These are phyloP conservation scores for Tryphoninae sp. DNA, from an alignment of 2,888 invertebrate genomes.

Conservation along the genomic window DNA sequence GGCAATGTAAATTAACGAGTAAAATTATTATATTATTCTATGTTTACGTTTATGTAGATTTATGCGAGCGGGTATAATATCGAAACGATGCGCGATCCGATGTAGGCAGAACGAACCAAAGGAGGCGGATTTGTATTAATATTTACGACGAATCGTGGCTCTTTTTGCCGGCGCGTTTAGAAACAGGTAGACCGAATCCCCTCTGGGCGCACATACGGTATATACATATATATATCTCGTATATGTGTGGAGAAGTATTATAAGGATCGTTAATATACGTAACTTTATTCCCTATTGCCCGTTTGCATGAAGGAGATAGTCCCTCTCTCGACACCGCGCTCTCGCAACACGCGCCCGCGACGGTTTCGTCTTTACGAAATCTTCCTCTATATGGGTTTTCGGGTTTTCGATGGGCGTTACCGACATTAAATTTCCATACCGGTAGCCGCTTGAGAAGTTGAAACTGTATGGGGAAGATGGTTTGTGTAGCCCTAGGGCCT, in stretches of 20 bases:
- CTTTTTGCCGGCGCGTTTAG: slow-evolving; percentile 19
- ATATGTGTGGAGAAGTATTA: slow-evolving; percentile 56
- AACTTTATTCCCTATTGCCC: slow-evolving; percentile 57
- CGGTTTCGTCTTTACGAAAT: slow-evolving; percentile 52
- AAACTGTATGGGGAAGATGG: slow-evolving; percentile 49
- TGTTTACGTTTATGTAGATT: slow-evolving; percentile 37
- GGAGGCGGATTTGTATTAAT: slow-evolving; percentile 42
- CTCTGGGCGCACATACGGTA: slow-evolving; percentile 15
- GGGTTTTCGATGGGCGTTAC: slow-evolving; percentile 60
- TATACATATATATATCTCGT: not conserved
- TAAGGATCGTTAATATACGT: slow-evolving; percentile 62
- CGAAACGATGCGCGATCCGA: slow-evolving; percentile 31
- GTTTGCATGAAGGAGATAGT: slow-evolving; percentile 37
- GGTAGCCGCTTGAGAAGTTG: slow-evolving; percentile 62
- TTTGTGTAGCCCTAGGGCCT: slow-evolving; percentile 45
- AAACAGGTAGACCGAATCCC: slow-evolving; percentile 47
- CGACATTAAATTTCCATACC: slow-evolving; percentile 63
- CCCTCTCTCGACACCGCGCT: slow-evolving; percentile 19
- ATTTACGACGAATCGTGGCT: slow-evolving; percentile 49
- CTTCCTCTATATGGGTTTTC: slow-evolving; percentile 59
- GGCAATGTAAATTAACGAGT: slow-evolving; percentile 55
- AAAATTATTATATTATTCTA: slow-evolving; percentile 44
- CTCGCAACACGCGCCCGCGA: slow-evolving; percentile 13
- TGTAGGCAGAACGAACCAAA: slow-evolving; percentile 40
- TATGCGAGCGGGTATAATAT: slow-evolving; percentile 3